Base-by-base conservation (phyloP, 2,113 vertebrate species). In the Melanerpes aurifrons region DNA sequence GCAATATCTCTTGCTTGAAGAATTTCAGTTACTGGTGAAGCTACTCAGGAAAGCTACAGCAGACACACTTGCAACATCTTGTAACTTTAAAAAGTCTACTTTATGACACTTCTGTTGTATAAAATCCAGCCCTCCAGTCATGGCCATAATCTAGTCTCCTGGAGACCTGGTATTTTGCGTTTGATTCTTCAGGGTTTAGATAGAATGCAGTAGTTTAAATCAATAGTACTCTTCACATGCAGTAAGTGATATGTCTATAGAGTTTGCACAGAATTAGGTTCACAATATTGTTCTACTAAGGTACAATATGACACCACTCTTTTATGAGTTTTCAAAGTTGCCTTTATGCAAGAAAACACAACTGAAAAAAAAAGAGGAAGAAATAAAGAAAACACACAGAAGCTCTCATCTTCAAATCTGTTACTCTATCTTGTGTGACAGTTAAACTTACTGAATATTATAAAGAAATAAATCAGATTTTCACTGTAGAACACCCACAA, bases 381-480 rank as follows among this genome's bases (percentile, higher is more conserved):
- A 40, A 40, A 40, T 40, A 82, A 87, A 54, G 26, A 88, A 64
- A 72, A 5, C 2, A 10, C 16, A 61, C 45, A 61, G 62, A 86
- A 83, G 17, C 10, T 75, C 50, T 81, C 90, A 86, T 86, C 56
- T 75, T 80, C 45, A 89, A 83, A 94, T 86, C 45, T 95, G 53
- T 82, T 82, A 68, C 21, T 84, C 32, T 43, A 66, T 70, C 90
- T 85, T 94, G 25, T 69, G 28, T 85, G 85, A 73, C 78, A 83
- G 62, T 81, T 84, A 75, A 86, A 78, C n/a, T 89, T 87, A 91
- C 91, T 79, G 71, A 86, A 94, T 54, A 88, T 62, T 61, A 72
- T 86, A 85, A 92, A 93, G 26, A 94, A 96, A 96, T 94, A 80
- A 91, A 92, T 87, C 32, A 87, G 82, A 69, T 19, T 80, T 91